A percentile compares a stretch with the other conserved stretches of the same genome.
These are phyloP conservation scores for Entosphenus tridentatus DNA, from an alignment of 2,113 vertebrate genomes.

Conservation along the genomic window DNA sequence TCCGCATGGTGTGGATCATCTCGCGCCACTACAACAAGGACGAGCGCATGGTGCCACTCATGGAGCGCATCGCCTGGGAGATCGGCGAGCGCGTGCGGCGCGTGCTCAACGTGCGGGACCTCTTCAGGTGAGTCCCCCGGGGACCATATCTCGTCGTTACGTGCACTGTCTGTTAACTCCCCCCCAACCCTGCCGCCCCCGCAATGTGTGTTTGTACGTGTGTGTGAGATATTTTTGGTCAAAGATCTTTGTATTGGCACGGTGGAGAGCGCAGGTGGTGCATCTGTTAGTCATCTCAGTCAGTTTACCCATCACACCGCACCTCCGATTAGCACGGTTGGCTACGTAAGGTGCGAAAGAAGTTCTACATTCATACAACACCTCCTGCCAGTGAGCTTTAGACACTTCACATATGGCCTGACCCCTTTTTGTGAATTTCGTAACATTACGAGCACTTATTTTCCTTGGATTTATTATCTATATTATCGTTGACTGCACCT, in stretches of 20 bases:
- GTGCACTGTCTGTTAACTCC: not conserved
- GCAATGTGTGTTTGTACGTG: not conserved
- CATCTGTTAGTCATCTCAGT: no score
- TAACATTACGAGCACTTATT: no score
- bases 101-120: conserved; percentile 25
- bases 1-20: conserved; percentile 58
- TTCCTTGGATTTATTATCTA: no score
- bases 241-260: not conserved
- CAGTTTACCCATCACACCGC: no score
- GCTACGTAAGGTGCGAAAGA: no score
- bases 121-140: conserved; percentile 43
- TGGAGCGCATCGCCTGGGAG: conserved; percentile 74
- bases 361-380: no score
- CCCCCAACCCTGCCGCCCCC: not conserved
- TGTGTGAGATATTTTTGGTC: not conserved
- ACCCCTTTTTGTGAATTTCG: no score
- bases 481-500: no score
- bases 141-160: not conserved
- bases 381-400: no score
- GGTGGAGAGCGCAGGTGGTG: not conserved
- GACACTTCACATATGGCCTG: no score
- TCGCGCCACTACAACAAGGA: conserved; percentile 59
- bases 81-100: conserved; percentile 33
- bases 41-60: conserved; percentile 43
- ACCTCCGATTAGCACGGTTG: no score